Percentiles rank a stretch among this genome's conserved stretches.
Evolutionary conservation across 2,113 vertebrate species (phyloP).

Genomic region (Pica pica): DNA sequence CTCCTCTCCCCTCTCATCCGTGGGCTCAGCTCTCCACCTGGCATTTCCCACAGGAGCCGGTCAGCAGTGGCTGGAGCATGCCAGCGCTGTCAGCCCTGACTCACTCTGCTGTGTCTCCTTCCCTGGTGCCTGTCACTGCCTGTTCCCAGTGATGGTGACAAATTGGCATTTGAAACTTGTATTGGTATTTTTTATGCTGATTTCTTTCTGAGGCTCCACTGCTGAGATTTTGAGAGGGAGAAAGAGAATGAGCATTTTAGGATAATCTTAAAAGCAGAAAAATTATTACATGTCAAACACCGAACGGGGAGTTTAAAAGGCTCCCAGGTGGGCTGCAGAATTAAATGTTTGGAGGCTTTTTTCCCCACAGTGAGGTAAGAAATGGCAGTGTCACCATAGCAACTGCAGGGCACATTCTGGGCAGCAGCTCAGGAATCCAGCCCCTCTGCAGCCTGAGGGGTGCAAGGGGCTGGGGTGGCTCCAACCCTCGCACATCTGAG

Average conservation of each 20-base stretch:
- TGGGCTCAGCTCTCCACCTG: not conserved
- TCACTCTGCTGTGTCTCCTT: not conserved
- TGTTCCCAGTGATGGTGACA: not conserved
- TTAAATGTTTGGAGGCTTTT: conserved; percentile 68
- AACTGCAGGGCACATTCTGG: conserved; percentile 59
- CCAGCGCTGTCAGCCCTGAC: not conserved
- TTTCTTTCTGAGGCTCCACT: conserved; percentile 34
- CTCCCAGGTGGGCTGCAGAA: conserved; percentile 74
- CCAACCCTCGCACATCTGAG: not conserved
- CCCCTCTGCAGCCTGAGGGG: not conserved
- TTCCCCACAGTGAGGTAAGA: conserved; percentile 28
- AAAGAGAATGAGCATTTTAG: conserved; percentile 62
- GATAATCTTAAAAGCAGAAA: conserved; percentile 72
- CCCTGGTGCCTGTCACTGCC: not conserved
- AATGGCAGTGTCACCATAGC: conserved; percentile 61
- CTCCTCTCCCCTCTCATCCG: not conserved
- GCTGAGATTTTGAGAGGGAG: conserved; percentile 35
- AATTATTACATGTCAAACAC: conserved; percentile 72
- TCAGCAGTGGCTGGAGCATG: rapidly evolving
- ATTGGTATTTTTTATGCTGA: conserved; percentile 37
- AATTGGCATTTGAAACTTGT: conserved; percentile 35
- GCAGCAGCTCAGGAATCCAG: not conserved
- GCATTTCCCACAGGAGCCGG: not conserved
- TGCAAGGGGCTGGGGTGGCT: not conserved
- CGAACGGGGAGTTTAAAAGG: conserved; percentile 69